Base-by-base conservation (phyloP, 2,797 vertebrate species). In the Esox masquinongy region DNA sequence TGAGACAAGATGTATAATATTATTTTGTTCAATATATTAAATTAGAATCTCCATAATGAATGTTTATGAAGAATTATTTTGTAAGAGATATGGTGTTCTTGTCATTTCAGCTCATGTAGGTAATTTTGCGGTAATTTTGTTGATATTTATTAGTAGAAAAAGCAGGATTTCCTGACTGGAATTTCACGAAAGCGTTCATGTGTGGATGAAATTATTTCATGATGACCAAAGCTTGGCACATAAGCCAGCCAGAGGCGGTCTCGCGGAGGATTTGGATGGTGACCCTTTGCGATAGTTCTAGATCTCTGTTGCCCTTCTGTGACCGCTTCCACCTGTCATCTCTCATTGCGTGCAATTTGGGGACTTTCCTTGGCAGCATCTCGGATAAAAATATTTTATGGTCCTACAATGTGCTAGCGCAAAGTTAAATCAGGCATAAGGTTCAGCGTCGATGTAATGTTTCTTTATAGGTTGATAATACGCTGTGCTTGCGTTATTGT, bases 241-340 rank as follows among this genome's bases (percentile, higher is more conserved):
- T 78, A 79, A 79, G 78, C 79, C 77, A 78, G 79, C 78, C 81
- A 82, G 81, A 78, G 74, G 82, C 75, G 75, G 75, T 66, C 53
- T 81, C 74, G 81, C 73, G 75, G 76, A 76, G 77, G 83, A 79
- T 89, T 84, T 87, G 83, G 79, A 83, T 86, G 75, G 86, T 93
- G 90, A 93, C 92, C 93, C 90, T 89, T 90, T 85, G 90, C 83
- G 71, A 86, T 85, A 85, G 87, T 89, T 86, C 83, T 80, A 71
- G 79, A 87, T 91, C 75, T 89, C 88, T 75, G 77, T 83, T 89
- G 85, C 74, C 88, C 89, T 90, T 86, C 84, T 85, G 79, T 85
- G 88, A 86, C 77, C 76, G 79, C 86, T 88, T 91, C 86, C 92
- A 93, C 92, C 90, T 93, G 92, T 92, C 91, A 92, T 84, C 85